These are phyloP conservation scores for Mustela nigripes DNA, from an alignment of 2,113 vertebrate genomes.

Conservation along the genomic window DNA sequence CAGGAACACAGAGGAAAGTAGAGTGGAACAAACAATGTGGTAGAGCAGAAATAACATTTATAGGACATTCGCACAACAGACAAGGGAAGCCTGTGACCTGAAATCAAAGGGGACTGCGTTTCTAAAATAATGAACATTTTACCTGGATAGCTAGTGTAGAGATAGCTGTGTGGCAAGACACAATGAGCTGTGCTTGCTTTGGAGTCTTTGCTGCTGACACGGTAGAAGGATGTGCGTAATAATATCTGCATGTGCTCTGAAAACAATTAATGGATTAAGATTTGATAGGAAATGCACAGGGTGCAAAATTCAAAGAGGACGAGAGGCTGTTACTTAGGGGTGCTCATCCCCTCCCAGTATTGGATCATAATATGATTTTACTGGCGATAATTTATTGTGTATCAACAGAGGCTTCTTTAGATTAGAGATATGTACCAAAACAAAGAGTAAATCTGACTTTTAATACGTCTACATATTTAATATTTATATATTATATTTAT, in stretches of 20 bases:
- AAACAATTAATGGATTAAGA: neutral
- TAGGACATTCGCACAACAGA: neutral
- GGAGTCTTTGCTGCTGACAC: neutral
- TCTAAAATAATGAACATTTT: neutral
- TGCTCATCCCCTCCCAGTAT: too few species aligned
- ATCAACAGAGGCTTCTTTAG: neutral
- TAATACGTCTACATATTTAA: neutral
- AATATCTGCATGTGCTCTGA: neutral
- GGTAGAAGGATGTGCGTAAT: neutral
- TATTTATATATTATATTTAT: neutral
- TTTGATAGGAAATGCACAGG: neutral
- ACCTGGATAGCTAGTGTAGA: neutral
- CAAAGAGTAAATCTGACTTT: neutral
- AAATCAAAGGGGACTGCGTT: neutral
- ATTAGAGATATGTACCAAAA: constrained; percentile 1
- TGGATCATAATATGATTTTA: neutral
- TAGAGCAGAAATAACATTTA: neutral
- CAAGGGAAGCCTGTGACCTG: neutral
- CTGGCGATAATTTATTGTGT: neutral
- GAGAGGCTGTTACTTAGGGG: neutral
- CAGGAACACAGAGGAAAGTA: neutral
- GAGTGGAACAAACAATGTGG: neutral
- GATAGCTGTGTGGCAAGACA: neutral
- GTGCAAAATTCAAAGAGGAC: neutral
- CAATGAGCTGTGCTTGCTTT: neutral